Evolutionary conservation across 1,140 invertebrate genomes (phyloP).

Genomic region (Sitobion miscanthi): DNA sequence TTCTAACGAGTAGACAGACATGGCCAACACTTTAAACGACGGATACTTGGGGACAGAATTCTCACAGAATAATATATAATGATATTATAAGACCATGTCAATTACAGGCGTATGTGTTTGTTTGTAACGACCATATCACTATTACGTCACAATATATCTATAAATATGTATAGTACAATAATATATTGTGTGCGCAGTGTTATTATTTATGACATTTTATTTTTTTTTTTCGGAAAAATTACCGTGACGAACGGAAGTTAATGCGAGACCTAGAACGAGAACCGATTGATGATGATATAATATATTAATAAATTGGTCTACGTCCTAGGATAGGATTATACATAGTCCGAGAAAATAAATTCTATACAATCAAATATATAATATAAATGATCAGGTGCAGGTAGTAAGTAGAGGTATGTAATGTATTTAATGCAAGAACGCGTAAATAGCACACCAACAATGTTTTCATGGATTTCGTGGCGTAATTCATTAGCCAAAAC

Average conservation of each 20-base stretch:
- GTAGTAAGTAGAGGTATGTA: no score
- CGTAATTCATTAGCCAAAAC: background rate
- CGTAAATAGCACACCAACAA: background rate
- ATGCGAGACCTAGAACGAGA: background rate
- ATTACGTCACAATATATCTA: background rate
- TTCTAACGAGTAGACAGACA: background rate
- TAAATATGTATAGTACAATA: constrained; percentile 2
- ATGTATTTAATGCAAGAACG: no score
- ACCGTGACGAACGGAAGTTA: constrained; percentile 28
- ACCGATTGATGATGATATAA: constrained; percentile 14
- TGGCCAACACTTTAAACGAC: background rate
- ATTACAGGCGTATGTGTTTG: background rate
- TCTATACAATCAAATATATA: background rate
- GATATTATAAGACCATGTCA: background rate
- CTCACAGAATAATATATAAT: background rate
- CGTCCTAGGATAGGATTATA: background rate
- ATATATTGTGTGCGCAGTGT: background rate
- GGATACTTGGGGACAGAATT: background rate
- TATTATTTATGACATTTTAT: background rate
- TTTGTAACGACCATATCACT: constrained; percentile 7
- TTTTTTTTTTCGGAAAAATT: background rate
- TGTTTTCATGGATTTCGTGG: background rate
- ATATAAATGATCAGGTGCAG: no score
- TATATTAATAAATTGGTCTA: background rate
- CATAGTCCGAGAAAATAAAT: background rate